Evolutionary conservation across 2,113 vertebrate genomes (phyloP), one percentile per base, ranked within the genome.

Genomic region (Typhlomys cinereus): DNA sequence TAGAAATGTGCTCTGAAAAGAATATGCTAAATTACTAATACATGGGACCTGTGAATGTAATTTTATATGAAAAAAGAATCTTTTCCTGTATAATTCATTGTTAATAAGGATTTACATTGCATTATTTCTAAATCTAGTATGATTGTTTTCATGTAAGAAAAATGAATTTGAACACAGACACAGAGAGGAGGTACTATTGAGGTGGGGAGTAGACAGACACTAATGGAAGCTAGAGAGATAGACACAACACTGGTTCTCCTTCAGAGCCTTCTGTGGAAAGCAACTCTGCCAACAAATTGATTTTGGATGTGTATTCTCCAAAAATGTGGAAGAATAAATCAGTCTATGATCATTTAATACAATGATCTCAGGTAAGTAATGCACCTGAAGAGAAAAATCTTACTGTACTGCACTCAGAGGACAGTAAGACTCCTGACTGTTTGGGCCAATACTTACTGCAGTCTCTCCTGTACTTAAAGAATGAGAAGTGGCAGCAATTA

Each of bases 271-370:
- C 27, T 7, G 4, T 0, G 80, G 34, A 21, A 80, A 61, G 9
- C 21, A 80, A 20, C 23, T 62, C 29, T 59, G 11, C 1, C 0
- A 0, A 41, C 1, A 66, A 62, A 17, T 1, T 59, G 7, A 25
- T 7, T 15, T 39, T 1, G 0, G 17, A 61, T 41, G n/a, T 66
- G n/a, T 20, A 23, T 54, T 8, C 34, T 59, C 29, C 4, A 52
- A 44, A 76, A 48, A 13, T 4, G 0, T 46, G n/a, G 76, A 3
- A 70, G 8, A 34, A 41, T 21, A 76, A 4, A 23, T 44, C 3
- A 23, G 8, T 8, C 36, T 70, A 13, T 0, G 18, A 27, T 12
- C 23, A 29, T 44, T 76, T 73, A 20, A 62, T 50, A 64, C 0
- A 46, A 44, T 11, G 79, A 74, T 5, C 13, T 15, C 25, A 69